Evolutionary conservation across 2,797 vertebrate genomes (phyloP).

Genomic region (Carapus acus): DNA sequence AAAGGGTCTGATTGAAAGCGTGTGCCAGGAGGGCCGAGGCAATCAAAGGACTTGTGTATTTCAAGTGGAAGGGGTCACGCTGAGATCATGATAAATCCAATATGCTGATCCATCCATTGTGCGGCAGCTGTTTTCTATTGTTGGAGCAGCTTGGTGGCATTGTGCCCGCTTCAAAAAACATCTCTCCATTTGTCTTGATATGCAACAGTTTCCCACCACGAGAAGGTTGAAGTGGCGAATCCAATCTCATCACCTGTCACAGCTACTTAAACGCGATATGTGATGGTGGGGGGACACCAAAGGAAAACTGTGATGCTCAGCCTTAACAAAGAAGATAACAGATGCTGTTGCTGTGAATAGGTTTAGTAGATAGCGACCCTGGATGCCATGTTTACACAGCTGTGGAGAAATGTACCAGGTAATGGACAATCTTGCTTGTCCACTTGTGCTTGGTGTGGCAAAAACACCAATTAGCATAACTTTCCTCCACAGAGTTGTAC

Average conservation of each 20-base stretch:
- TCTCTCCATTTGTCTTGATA: constrained; percentile 23
- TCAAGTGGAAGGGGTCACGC: constrained; percentile 57
- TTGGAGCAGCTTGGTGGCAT: constrained; percentile 32
- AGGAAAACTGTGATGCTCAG: too few species aligned
- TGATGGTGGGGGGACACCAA: constrained; percentile 21
- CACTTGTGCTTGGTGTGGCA: constrained; percentile 39
- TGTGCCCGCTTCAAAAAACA: constrained; percentile 23
- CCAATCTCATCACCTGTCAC: constrained; percentile 50
- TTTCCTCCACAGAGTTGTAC: too few species aligned
- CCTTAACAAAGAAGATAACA: constrained; percentile 18
- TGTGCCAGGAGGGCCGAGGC: constrained; percentile 56
- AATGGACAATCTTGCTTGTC: constrained; percentile 41
- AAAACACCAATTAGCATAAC: constrained; percentile 50
- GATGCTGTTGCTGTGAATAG: neutral
- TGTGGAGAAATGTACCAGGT: constrained; percentile 36
- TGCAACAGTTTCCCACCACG: constrained; percentile 29
- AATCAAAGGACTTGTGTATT: constrained; percentile 68
- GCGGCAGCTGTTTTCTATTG: constrained; percentile 32
- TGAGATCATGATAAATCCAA: constrained; percentile 61
- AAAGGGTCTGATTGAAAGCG: constrained; percentile 67
- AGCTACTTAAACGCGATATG: constrained; percentile 13
- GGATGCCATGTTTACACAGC: constrained; percentile 26
- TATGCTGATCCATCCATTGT: constrained; percentile 45
- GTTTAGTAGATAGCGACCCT: constrained; percentile 13
- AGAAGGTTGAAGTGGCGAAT: constrained; percentile 23